Conservation (phyloP, 2,888 invertebrate genomes). For the Tortricodes alternella region DNA sequence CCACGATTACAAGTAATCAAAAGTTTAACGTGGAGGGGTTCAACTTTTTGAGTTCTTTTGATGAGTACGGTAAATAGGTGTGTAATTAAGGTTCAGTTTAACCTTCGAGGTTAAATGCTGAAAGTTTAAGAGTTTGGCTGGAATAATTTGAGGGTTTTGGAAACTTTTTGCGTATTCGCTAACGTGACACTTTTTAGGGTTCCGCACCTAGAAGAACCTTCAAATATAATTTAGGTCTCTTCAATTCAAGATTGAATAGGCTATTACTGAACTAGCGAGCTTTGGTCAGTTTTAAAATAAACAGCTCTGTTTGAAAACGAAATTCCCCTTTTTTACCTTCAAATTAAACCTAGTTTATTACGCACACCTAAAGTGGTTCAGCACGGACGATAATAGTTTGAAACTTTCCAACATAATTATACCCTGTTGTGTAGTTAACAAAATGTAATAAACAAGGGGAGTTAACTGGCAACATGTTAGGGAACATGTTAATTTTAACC, state of each 20-base stretch:
- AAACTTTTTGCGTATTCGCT: too few relatives aligned
- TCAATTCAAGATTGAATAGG: too few relatives aligned
- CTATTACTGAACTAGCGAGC: too few relatives aligned
- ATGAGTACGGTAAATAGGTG: slow-evolving; percentile 20
- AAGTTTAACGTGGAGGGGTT: slow-evolving; percentile 14
- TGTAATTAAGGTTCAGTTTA: slow-evolving; percentile 14
- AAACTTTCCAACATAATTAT: slow-evolving; percentile 16
- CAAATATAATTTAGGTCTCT: too few relatives aligned
- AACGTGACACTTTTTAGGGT: too few relatives aligned
- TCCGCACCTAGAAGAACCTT: too few relatives aligned
- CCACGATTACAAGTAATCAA: slow-evolving; percentile 22
- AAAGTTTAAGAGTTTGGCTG: slow-evolving; percentile 11
- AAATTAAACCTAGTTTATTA: slow-evolving; percentile 29
- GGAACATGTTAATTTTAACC: neutral
- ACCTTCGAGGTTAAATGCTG: slow-evolving; percentile 8
- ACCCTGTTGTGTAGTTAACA: slow-evolving; percentile 9
- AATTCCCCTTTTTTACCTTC: slow-evolving; percentile 18
- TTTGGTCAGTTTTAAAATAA: too few relatives aligned
- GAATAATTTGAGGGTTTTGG: neutral
- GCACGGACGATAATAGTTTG: slow-evolving; percentile 5
- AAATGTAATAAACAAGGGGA: neutral
- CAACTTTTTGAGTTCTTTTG: slow-evolving; percentile 22
- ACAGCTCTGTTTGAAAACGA: slow-evolving; percentile 10
- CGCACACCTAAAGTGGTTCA: slow-evolving; percentile 21
- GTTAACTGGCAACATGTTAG: too few relatives aligned